Evolutionary conservation across 2,113 vertebrate genomes (phyloP).

Genomic region (Esox niger): DNA sequence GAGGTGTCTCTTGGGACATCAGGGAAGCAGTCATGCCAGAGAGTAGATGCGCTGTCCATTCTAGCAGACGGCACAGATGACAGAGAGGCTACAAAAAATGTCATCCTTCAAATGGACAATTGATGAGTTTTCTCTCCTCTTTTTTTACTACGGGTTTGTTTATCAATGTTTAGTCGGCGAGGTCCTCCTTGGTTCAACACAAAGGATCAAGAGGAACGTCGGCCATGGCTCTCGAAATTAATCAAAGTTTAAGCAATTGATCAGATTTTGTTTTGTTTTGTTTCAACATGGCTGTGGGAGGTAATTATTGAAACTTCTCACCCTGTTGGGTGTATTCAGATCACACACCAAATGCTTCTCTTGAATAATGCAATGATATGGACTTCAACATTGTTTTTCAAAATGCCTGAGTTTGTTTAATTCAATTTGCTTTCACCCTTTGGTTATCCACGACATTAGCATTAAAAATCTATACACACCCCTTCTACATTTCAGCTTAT

Average conservation of each 20-base stretch:
- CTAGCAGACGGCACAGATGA: conserved; percentile 75
- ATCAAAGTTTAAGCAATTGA: conserved; percentile 47
- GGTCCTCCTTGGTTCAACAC: conserved; percentile 60
- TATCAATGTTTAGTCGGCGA: conserved; percentile 67
- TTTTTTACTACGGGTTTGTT: conserved; percentile 57
- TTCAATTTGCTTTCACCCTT: conserved; percentile 46
- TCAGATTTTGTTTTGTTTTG: too few relatives aligned
- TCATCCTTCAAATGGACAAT: conserved; percentile 77
- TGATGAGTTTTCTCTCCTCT: conserved; percentile 66
- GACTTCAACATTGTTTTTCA: conserved; percentile 40
- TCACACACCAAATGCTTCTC: conserved; percentile 36
- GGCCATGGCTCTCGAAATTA: conserved; percentile 42
- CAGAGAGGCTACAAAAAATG: conserved; percentile 77
- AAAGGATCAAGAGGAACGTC: conserved; percentile 32
- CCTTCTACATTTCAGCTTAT: conserved; percentile 59
- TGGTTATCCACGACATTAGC: conserved; percentile 62
- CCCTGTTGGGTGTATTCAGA: conserved; percentile 43
- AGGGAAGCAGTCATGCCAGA: conserved; percentile 72
- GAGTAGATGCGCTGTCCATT: conserved; percentile 71
- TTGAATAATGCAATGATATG: conserved; percentile 56
- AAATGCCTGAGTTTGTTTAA: conserved; percentile 56
- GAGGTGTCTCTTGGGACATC: conserved; percentile 73
- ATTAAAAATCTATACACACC: conserved; percentile 53
- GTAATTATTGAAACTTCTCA: conserved; percentile 28
- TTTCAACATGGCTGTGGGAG: neutral